Conservation (phyloP, 2,888 invertebrate genomes). For the Drosophila mercatorum region DNA sequence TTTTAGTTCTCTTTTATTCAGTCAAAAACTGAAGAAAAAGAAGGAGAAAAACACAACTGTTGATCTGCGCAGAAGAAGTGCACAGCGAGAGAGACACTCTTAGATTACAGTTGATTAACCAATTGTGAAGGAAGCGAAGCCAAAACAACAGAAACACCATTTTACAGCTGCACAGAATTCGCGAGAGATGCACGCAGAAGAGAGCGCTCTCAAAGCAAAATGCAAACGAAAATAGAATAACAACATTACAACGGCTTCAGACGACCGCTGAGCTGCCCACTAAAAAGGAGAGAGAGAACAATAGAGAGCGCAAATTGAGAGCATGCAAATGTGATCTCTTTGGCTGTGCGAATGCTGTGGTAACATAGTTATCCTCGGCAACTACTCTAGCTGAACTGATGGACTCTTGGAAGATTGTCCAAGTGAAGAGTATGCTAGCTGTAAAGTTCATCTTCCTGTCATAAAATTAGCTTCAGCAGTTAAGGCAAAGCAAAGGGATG, state of each 20-base stretch:
- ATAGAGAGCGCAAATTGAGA: not conserved
- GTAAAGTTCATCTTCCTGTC: slow-evolving; percentile 6
- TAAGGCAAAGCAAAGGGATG: not conserved
- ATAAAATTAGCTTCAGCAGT: slow-evolving; percentile 4
- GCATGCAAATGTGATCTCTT: not conserved
- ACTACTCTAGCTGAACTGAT: not conserved
- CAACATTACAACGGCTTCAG: slow-evolving; percentile 6
- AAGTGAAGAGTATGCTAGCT: not conserved
- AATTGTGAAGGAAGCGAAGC: slow-evolving; percentile 4
- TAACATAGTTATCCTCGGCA: not conserved
- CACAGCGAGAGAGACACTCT: not conserved
- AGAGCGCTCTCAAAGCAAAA: not conserved
- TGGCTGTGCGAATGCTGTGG: not conserved
- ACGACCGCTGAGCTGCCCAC: not conserved
- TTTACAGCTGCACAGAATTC: not conserved
- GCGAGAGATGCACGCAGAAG: not conserved
- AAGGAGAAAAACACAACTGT: slow-evolving; percentile 2
- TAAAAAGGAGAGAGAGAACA: not conserved
- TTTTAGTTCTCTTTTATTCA: not conserved
- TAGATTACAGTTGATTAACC: slow-evolving; percentile 3
- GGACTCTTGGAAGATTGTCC: not conserved
- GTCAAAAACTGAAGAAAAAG: not conserved
- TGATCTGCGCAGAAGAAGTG: not conserved
- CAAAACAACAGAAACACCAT: not conserved
- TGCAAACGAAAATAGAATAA: slow-evolving; percentile 9